Conservation (phyloP, 2,797 vertebrate species). For the Phyllotis vaccarum region DNA sequence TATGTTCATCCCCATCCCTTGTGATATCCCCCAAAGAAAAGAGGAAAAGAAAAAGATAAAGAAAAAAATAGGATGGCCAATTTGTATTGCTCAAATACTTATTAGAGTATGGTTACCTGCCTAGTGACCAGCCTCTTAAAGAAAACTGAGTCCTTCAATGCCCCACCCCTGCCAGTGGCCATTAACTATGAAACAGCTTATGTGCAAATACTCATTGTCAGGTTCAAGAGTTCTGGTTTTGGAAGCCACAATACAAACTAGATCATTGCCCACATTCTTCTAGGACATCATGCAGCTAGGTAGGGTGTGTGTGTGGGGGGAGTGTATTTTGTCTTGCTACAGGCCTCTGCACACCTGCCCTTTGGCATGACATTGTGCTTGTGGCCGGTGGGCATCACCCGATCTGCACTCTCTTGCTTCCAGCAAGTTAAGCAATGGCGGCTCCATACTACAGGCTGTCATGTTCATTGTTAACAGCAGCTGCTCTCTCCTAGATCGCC, state of each 20-base stretch:
- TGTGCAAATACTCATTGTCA: neutral
- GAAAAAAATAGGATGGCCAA: neutral
- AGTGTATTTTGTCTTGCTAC: neutral
- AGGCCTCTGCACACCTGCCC: neutral
- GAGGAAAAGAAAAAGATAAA: neutral
- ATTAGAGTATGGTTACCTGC: no score
- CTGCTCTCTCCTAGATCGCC: neutral
- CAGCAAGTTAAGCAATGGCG: neutral
- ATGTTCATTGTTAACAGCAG: neutral
- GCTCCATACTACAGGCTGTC: neutral
- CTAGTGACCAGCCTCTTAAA: neutral
- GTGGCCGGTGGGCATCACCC: neutral
- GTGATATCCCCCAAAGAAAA: neutral
- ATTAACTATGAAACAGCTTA: neutral
- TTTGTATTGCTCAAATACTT: no score
- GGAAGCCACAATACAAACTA: neutral
- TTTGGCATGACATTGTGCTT: neutral
- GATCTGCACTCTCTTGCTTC: neutral
- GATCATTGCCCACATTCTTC: neutral
- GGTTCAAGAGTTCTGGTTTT: neutral
- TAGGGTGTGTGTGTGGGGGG: neutral
- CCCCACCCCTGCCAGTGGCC: neutral
- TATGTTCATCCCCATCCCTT: neutral
- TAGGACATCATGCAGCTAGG: neutral
- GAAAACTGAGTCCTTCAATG: neutral